phyloP scores from a whole-genome alignment of 1,140 invertebrate species.

The Ceratitis capitata region DNA sequence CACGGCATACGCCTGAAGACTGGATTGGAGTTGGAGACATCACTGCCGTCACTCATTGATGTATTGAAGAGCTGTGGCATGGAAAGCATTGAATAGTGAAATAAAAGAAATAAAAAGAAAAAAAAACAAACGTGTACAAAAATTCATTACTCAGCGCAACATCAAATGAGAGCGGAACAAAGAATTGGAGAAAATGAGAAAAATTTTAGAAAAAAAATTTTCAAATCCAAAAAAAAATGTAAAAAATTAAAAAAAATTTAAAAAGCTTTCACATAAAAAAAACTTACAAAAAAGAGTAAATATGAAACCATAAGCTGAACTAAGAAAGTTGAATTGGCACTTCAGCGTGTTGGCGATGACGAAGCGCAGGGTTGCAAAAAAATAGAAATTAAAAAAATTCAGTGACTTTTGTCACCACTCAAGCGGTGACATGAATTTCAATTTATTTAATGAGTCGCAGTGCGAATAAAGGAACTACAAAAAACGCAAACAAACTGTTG shows the following conservation, averaged over 20 bases:
- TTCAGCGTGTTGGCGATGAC: background rate
- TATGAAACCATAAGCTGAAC: background rate
- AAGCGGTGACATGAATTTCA: conserved; percentile 27
- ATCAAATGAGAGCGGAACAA: conserved; percentile 22
- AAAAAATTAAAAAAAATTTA: background rate
- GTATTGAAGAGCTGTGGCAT: background rate
- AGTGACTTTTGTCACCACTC: conserved; percentile 27
- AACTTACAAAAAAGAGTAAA: conserved; percentile 2
- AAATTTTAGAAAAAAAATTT: background rate
- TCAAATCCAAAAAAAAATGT: background rate
- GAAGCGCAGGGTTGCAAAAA: background rate
- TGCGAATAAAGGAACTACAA: background rate
- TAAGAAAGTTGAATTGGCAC: conserved; percentile 32
- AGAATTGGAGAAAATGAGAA: background rate
- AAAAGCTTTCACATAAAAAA: background rate
- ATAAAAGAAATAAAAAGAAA: background rate
- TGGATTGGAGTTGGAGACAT: background rate
- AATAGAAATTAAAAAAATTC: no score
- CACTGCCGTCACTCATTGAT: background rate
- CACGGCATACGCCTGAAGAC: background rate
- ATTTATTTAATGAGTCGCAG: conserved; percentile 31
- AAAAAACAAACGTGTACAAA: background rate
- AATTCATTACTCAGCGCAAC: conserved; percentile 5
- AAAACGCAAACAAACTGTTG: background rate
- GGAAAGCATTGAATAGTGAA: background rate